Conservation (phyloP, 2,888 invertebrate species). For the Drosophila aldrichi region DNA sequence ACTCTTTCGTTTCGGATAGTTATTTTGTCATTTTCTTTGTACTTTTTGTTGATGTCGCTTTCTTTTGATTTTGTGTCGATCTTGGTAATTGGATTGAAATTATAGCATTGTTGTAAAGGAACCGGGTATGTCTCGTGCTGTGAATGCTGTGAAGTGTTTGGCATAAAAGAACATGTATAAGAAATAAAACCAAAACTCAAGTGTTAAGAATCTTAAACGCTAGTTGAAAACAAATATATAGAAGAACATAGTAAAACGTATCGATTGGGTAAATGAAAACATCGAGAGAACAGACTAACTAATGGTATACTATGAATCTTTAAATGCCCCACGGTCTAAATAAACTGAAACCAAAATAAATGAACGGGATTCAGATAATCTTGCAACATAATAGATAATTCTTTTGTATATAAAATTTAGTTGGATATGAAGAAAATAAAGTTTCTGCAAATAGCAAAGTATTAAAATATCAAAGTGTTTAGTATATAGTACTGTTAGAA, state of each 20-base stretch:
- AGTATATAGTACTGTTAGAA: constrained; percentile 21
- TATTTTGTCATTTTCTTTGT: constrained; percentile 56
- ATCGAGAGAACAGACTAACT: constrained; percentile 1
- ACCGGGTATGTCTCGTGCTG: constrained; percentile 84
- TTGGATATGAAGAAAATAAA: background rate
- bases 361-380: background rate
- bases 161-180: constrained; percentile 58
- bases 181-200: constrained; percentile 45
- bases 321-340: background rate
- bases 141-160: constrained; percentile 84
- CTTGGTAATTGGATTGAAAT: constrained; percentile 63
- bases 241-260: background rate
- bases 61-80: constrained; percentile 53
- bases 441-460: constrained; percentile 5
- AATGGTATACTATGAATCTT: background rate
- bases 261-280: constrained; percentile 5
- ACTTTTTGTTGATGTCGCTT: constrained; percentile 55
- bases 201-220: constrained; percentile 30
- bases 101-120: constrained; percentile 82
- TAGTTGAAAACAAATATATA: constrained; percentile 4
- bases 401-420: background rate
- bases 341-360: background rate
- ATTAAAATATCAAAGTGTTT: constrained; percentile 8
- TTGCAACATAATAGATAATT: background rate
- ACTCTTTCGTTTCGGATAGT: constrained; percentile 30